Evolutionary conservation across 2,888 invertebrate species (phyloP), one percentile per base, ranked within the genome.

Genomic region (Acleris literana): DNA sequence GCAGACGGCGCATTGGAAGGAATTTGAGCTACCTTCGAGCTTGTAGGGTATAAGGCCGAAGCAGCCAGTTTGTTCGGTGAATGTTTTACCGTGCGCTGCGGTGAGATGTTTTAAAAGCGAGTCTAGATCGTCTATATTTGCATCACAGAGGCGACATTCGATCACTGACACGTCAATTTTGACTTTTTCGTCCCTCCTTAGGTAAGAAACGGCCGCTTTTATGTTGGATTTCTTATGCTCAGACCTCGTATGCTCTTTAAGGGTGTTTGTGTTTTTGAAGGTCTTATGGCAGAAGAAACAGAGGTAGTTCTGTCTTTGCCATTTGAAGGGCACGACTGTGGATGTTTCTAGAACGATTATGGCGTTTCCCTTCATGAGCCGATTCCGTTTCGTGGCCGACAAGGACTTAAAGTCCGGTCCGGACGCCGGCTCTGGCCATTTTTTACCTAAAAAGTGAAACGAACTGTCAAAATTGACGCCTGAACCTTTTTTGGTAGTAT

Each of bases 271-370:
- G 3, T 81, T 78, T 81, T 86, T 87, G 22, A 88, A 87, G 2
- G 78, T 64, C n/a, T 79, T 75, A 71, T 90, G 88, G 69, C 92
- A 92, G 70, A 80, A 90, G 81, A 91, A 92, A 67, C 92, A 92
- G 4, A 91, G 81, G 57, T 87, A 92, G 63, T 83, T 83, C 63
- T 91, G 90, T 39, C 90, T 77, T 56, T 90, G 88, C 92, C 92
- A 92, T 74, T 90, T 92, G 71, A 92, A 92, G 0, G 92, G 92
- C 2, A 87, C 9, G 0, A 79, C 85, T 0, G 84, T 87, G 9
- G 92, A 86, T 6, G 72, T 74, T 76, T 92, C 88, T 74, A 92
- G 76, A 64, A 92, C 74, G 0, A 72, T 78, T 2, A 85, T 80
- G 5, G 90, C 89, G 75, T 92, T 92, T 69, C 72, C 80, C 80